These are phyloP conservation scores for Drosophila sechellia DNA, from an alignment of 1,140 invertebrate genomes.

Conservation along the genomic window DNA sequence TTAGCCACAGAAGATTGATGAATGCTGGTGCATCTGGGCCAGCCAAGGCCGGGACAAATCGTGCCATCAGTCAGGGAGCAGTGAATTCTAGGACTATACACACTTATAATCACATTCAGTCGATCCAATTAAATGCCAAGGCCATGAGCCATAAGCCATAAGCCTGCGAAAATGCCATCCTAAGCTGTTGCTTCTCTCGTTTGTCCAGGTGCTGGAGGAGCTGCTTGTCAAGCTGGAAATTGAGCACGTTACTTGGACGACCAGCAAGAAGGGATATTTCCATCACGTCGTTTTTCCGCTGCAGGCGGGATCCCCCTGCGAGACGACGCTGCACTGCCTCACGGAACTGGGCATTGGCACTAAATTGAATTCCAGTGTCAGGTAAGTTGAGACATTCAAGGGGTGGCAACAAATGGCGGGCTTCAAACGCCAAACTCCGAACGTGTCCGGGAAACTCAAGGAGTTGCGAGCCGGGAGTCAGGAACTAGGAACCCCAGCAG, in stretches of 20 bases:
- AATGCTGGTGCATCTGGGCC: conserved; percentile 11
- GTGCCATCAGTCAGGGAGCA: background rate
- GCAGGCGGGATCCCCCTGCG: conserved; percentile 88
- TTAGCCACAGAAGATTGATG: conserved; percentile 67
- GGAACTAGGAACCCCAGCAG: too few relatives aligned
- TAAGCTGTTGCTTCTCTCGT: conserved; percentile 33
- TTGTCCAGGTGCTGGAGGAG: conserved; percentile 87
- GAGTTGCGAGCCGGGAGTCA: too few relatives aligned
- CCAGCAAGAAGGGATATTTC: conserved; percentile 88
- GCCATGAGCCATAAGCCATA: conserved; percentile 41
- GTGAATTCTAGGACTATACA: too few relatives aligned
- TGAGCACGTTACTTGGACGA: conserved; percentile 89
- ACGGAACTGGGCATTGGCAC: conserved; percentile 89
- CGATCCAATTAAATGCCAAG: conserved; percentile 59
- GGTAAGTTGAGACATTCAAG: conserved; percentile 85
- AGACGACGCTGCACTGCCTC: conserved; percentile 89
- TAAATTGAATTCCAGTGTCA: conserved; percentile 89
- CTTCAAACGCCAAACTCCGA: conserved; percentile 21
- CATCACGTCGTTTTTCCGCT: conserved; percentile 90
- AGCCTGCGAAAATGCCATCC: conserved; percentile 27
- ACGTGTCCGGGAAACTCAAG: conserved; percentile 62
- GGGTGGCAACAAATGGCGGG: too few relatives aligned
- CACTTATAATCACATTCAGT: conserved; percentile 8
- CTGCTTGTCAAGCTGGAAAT: conserved; percentile 88
- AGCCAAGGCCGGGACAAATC: conserved; percentile 16